Evolutionary conservation across 2,797 vertebrate species (phyloP).

Genomic region (Heterohyrax brucei): DNA sequence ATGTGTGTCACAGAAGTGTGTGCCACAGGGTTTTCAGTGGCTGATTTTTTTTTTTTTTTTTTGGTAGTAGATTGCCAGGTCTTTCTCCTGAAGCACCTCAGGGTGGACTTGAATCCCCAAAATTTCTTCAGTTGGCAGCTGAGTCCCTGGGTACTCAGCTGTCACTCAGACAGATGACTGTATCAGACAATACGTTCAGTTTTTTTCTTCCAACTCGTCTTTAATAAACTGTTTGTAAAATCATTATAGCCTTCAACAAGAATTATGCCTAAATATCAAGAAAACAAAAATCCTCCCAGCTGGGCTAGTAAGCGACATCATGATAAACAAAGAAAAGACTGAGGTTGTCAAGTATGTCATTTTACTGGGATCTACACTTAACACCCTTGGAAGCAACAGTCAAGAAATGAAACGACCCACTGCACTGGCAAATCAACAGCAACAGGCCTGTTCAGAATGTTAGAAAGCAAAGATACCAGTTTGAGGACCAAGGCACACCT

Average conservation of each 20-base stretch:
- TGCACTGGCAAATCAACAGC: neutral
- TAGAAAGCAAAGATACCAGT: neutral
- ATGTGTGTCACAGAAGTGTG: neutral
- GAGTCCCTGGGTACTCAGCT: no score
- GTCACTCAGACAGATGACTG: fast-evolving
- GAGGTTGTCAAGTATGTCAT: neutral
- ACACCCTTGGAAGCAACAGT: neutral
- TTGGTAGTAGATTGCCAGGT: neutral
- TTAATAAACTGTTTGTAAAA: neutral
- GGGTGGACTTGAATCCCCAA: neutral
- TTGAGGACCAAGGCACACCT: neutral
- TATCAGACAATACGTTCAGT: neutral
- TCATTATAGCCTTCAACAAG: no score
- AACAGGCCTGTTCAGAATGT: neutral
- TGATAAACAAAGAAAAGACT: no score
- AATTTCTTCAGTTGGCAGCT: neutral
- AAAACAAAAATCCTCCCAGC: no score
- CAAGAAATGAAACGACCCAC: neutral
- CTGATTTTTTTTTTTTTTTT: neutral
- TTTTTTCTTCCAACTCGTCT: neutral
- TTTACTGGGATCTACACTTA: neutral
- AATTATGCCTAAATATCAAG: no score
- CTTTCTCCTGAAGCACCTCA: neutral
- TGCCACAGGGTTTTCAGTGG: neutral
- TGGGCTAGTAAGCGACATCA: no score